phyloP scores from a whole-genome alignment of 1,140 invertebrate species.

The Olivierus martensii region DNA sequence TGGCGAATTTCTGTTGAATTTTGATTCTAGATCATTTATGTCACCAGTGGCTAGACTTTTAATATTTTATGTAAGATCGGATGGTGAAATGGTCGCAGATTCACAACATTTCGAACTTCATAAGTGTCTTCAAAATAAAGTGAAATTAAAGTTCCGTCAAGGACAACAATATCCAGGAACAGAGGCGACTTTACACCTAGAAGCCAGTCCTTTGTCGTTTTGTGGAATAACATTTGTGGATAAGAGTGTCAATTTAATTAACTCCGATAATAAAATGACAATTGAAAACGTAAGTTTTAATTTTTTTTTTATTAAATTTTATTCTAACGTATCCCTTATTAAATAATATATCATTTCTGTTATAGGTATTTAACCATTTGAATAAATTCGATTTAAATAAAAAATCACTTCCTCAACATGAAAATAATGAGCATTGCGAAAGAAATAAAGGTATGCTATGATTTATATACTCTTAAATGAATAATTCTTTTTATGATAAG shows the following conservation, averaged over 20 bases:
- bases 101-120: conserved; percentile 34
- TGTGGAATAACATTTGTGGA: conserved; percentile 39
- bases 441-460: too few species aligned
- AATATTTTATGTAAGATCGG: conserved; percentile 56
- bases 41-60: conserved; percentile 35
- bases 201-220: conserved; percentile 38
- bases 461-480: too few species aligned
- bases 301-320: too few species aligned
- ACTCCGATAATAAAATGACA: conserved; percentile 25
- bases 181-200: conserved; percentile 34
- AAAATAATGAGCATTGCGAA: too few species aligned
- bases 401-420: too few species aligned
- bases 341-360: too few species aligned
- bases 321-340: too few species aligned
- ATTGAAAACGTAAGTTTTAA: conserved; percentile 21
- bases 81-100: conserved; percentile 51
- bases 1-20: conserved; percentile 13
- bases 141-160: conserved; percentile 34
- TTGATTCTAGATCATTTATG: conserved; percentile 2
- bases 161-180: conserved; percentile 36
- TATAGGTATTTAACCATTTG: too few species aligned
- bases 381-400: too few species aligned
- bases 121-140: conserved; percentile 40
- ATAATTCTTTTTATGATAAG: too few species aligned
- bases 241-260: conserved; percentile 30